phyloP scores from a whole-genome alignment of 2,797 vertebrate genomes.

The Merluccius polli region DNA sequence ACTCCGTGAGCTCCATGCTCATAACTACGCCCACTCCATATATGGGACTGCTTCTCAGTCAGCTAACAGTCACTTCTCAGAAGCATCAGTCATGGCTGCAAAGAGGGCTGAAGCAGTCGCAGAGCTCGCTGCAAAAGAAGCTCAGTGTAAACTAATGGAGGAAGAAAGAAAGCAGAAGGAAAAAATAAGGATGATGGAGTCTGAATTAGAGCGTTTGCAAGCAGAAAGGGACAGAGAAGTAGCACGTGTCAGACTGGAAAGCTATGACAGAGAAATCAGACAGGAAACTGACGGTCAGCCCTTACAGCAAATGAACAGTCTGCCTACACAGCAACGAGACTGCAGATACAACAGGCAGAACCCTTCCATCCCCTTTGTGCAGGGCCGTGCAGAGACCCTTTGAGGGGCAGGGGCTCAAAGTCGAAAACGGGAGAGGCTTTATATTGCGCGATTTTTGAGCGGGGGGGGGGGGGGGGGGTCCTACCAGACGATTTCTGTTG shows the following conservation, averaged over 20 bases:
- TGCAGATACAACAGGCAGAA: not conserved
- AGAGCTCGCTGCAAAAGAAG: conserved; percentile 16
- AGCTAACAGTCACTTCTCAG: not conserved
- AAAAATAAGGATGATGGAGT: conserved; percentile 17
- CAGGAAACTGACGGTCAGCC: not conserved
- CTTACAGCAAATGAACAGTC: not conserved
- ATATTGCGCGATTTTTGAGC: too few relatives aligned
- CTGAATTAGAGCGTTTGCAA: conserved; percentile 11
- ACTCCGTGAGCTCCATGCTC: not conserved
- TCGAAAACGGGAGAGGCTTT: too few relatives aligned
- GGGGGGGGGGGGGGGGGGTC: too few relatives aligned
- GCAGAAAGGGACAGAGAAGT: conserved; percentile 12
- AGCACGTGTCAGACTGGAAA: conserved; percentile 16
- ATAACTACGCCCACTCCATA: conserved; percentile 11
- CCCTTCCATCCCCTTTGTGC: not conserved
- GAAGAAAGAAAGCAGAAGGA: conserved; percentile 16
- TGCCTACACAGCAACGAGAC: too few relatives aligned
- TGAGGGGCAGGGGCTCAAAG: too few relatives aligned
- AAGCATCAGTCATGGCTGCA: conserved; percentile 1
- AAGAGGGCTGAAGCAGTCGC: conserved; percentile 8
- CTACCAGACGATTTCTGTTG: too few relatives aligned
- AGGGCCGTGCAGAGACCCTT: too few relatives aligned
- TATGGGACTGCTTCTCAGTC: not conserved
- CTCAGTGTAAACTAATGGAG: conserved; percentile 16
- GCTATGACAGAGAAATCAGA: conserved; percentile 17